Conservation (phyloP, 2,113 vertebrate species). For the Gymnogyps californianus region DNA sequence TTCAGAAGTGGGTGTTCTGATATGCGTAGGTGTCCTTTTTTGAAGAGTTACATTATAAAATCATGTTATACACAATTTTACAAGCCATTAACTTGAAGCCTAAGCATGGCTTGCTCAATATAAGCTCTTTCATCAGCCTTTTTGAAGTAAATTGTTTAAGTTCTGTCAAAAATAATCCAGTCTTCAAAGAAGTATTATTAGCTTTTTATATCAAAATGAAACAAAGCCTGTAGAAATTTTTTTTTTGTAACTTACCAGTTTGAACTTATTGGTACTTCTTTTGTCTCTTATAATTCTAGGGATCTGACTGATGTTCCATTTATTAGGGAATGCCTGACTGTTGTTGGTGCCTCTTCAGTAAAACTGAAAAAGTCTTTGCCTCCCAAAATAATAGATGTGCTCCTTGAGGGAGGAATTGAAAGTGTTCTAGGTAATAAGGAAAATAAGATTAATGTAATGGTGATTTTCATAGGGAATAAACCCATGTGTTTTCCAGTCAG, state of each 20-base stretch:
- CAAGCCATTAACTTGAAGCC: not conserved
- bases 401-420: constrained; percentile 41
- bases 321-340: constrained; percentile 18
- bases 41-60: not conserved
- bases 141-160: not conserved
- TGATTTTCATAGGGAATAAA: not conserved
- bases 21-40: not conserved
- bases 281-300: constrained; percentile 17
- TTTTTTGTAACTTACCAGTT: not conserved
- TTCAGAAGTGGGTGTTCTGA: not conserved
- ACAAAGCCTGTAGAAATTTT: not conserved
- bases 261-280: not conserved
- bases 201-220: not conserved
- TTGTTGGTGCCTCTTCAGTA: not conserved
- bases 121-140: not conserved
- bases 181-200: not conserved
- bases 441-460: not conserved
- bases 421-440: constrained; percentile 63
- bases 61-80: not conserved
- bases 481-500: not conserved
- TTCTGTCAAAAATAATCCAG: not conserved
- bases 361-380: constrained; percentile 16
- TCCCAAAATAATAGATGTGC: not conserved
- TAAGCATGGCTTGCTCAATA: not conserved
- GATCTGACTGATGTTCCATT: constrained; percentile 41